Evolutionary conservation across 2,797 vertebrate species (phyloP), one percentile per base, ranked within the genome.

Genomic region (Morelia viridis): DNA sequence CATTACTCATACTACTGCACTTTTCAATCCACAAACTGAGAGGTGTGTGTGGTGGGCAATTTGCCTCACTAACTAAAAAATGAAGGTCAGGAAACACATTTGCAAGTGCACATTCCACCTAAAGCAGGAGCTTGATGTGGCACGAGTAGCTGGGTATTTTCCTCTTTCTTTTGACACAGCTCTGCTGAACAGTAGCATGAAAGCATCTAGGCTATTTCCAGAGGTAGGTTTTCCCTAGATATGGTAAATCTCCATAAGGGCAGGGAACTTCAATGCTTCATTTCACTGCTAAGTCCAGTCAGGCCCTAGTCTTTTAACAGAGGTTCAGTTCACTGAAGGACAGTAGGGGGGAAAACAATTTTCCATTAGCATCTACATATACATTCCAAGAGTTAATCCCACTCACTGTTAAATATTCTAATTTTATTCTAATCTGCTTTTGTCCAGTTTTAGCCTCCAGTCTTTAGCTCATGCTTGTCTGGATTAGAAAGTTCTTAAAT

Each of bases 401-500:
- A 76, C 61, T 86, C 64, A 1, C 41, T 60, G 7, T 86, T 86
- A n/a, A 80, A 80, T 46, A 46, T 80, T 46, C 41, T 80, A 80
- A 80, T 56, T 92, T 89, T 50, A 31, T 76, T 24, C 58, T 60
- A 92, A 90, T 87, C 84, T 83, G 85, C 12, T n/a, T 58, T 87
- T 57, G 58, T 64, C 60, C 58, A 83, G 50, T 28, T 86, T 86
- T 90, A 92, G 86, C 56, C 64, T 31, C n/a, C 22, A 76, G 56
- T 41, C 53, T 76, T 60, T 50, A 41, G 83, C 71, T 86, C 88
- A 35, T 56, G 28, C 85, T 90, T 85, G 85, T 53, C 88, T 92
- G 83, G 35, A 89, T 89, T 89, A 86, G 56, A 84, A 31, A 60
- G 56, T 76, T 35, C 61, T 90, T 85, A 89, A 71, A 65, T 85